These are phyloP conservation scores for Oreocharis arfaki DNA, from an alignment of 2,113 vertebrate species.

Conservation along the genomic window DNA sequence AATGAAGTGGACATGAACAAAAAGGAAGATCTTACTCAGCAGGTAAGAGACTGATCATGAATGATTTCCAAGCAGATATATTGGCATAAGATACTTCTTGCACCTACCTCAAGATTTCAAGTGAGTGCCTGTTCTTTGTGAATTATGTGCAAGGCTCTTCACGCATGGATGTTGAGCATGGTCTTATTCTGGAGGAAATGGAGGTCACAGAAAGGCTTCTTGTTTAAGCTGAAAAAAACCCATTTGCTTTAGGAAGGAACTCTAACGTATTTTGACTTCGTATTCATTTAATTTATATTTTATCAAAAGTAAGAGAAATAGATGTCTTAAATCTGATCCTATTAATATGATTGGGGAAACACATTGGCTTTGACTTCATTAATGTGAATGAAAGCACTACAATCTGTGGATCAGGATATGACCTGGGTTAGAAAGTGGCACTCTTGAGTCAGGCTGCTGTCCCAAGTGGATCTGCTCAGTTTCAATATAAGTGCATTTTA, in stretches of 20 bases:
- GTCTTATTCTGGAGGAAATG: not conserved
- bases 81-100: not conserved
- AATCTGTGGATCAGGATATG: not conserved
- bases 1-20: slow-evolving; percentile 65
- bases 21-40: slow-evolving; percentile 39
- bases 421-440: not conserved
- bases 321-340: not conserved
- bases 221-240: fast-evolving
- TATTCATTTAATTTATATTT: not conserved
- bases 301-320: not conserved
- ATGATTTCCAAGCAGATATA: not conserved
- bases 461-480: not conserved
- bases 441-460: not conserved
- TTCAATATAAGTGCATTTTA: not conserved
- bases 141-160: not conserved
- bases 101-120: not conserved
- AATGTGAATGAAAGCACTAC: not conserved
- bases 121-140: not conserved
- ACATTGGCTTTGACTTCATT: not conserved
- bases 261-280: not conserved
- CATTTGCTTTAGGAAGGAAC: not conserved
- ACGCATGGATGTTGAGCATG: not conserved
- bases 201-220: not conserved
- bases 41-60: slow-evolving; percentile 66
- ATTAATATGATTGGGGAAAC: not conserved